A percentile compares a stretch with the other conserved stretches of the same genome.
phyloP scores from a whole-genome alignment of 2,888 invertebrate species.

The Agonopterix alstromeriana region DNA sequence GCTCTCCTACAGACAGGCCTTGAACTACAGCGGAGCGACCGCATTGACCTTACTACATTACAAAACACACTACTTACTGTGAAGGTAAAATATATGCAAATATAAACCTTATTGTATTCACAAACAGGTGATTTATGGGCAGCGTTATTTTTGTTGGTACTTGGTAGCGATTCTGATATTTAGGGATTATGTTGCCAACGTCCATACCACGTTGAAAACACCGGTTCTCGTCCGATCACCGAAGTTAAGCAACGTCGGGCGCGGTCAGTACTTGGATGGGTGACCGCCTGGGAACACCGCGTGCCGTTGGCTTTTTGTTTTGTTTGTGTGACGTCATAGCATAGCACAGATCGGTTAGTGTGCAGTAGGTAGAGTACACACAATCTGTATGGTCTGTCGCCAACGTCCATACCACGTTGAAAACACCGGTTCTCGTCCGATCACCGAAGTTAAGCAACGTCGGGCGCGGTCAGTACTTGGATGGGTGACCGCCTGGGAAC shows the following conservation, averaged over 20 bases:
- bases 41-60: constrained; percentile 39
- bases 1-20: constrained; percentile 48
- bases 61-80: constrained; percentile 42
- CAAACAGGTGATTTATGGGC: neutral
- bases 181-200: constrained; percentile 24
- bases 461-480: constrained; percentile 53
- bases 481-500: constrained; percentile 47
- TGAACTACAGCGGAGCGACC: constrained; percentile 29
- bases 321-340: too few relatives aligned
- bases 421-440: constrained; percentile 50
- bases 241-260: constrained; percentile 71
- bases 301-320: constrained; percentile 50
- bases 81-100: constrained; percentile 32
- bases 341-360: too few relatives aligned
- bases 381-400: constrained; percentile 8
- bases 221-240: constrained; percentile 73
- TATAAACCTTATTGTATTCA: too few relatives aligned
- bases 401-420: constrained; percentile 52
- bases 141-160: neutral
- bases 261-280: constrained; percentile 71
- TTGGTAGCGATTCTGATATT: neutral
- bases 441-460: constrained; percentile 51
- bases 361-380: too few relatives aligned
- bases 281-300: constrained; percentile 67
- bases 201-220: constrained; percentile 66